A percentile compares a stretch with the other conserved stretches of the same genome.
Evolutionary conservation across 1,140 invertebrate genomes (phyloP).

Genomic region (Apis florea): DNA sequence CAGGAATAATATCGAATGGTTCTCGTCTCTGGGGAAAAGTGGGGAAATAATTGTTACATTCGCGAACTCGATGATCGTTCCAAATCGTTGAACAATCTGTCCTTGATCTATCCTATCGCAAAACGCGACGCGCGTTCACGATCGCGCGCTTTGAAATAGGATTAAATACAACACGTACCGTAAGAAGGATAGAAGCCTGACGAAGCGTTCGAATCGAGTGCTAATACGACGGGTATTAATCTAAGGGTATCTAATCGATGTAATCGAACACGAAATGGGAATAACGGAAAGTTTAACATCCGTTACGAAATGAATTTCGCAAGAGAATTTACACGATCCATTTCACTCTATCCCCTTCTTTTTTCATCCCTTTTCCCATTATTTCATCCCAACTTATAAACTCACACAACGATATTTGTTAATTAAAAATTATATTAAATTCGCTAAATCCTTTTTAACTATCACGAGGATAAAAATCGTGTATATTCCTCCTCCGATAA

Average conservation of each 20-base stretch:
- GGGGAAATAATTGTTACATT: too few relatives aligned
- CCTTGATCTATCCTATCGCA: too few relatives aligned
- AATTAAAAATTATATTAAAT: constrained; percentile 11
- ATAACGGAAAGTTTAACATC: too few relatives aligned
- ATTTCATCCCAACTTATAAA: not conserved
- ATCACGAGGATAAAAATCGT: not conserved
- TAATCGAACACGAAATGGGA: not conserved
- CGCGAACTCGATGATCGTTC: too few relatives aligned
- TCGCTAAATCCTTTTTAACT: not conserved
- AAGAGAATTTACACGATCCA: not conserved
- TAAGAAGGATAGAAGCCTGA: not conserved
- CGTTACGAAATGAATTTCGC: too few relatives aligned
- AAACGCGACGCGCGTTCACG: too few relatives aligned
- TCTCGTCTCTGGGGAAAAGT: too few relatives aligned
- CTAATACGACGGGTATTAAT: not conserved
- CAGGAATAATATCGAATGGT: too few relatives aligned
- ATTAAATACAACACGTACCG: not conserved
- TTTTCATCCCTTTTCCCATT: too few relatives aligned
- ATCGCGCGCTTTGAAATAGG: not conserved
- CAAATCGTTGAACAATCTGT: too few relatives aligned
- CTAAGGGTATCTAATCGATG: not conserved
- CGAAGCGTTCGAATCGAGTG: not conserved
- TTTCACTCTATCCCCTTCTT: too few relatives aligned
- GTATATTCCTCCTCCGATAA: not conserved
- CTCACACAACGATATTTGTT: not conserved